phyloP scores from a whole-genome alignment of 2,888 invertebrate genomes.

The Zaprionus lineosus region DNA sequence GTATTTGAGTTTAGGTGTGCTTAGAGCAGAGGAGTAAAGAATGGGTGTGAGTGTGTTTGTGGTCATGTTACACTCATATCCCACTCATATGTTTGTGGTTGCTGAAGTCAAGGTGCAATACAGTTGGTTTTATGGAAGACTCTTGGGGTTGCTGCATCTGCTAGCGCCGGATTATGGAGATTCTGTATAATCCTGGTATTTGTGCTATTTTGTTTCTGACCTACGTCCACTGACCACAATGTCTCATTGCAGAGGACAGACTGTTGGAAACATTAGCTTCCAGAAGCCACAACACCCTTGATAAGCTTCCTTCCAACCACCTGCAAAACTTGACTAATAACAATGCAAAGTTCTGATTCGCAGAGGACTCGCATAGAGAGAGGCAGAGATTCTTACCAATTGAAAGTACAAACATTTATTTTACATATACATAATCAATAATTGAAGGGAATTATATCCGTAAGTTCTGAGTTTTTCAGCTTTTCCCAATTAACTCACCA shows the following conservation, averaged over 20 bases:
- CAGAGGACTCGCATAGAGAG: no score
- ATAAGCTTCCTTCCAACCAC: no score
- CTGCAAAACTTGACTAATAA: no score
- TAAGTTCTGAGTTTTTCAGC: no score
- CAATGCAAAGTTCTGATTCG: no score
- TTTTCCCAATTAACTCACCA: no score
- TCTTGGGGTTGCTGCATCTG: slow-evolving; percentile 12
- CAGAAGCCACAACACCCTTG: slow-evolving; percentile 4
- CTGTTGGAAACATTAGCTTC: background rate
- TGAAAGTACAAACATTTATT: no score
- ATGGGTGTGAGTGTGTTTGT: slow-evolving; percentile 24
- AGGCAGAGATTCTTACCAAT: no score
- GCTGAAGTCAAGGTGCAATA: slow-evolving; percentile 39
- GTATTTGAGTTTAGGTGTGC: slow-evolving; percentile 35
- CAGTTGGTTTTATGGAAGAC: slow-evolving; percentile 30
- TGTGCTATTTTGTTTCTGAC: slow-evolving; percentile 28
- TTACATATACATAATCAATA: no score
- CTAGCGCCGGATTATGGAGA: slow-evolving; percentile 3
- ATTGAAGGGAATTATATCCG: no score
- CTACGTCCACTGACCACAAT: background rate
- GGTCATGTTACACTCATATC: slow-evolving; percentile 36
- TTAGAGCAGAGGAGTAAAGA: no score
- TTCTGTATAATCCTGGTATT: slow-evolving; percentile 38
- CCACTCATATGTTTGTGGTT: slow-evolving; percentile 40
- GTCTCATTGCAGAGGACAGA: no score